phyloP scores from a whole-genome alignment of 2,888 invertebrate species.

The Aethes cnicana region DNA sequence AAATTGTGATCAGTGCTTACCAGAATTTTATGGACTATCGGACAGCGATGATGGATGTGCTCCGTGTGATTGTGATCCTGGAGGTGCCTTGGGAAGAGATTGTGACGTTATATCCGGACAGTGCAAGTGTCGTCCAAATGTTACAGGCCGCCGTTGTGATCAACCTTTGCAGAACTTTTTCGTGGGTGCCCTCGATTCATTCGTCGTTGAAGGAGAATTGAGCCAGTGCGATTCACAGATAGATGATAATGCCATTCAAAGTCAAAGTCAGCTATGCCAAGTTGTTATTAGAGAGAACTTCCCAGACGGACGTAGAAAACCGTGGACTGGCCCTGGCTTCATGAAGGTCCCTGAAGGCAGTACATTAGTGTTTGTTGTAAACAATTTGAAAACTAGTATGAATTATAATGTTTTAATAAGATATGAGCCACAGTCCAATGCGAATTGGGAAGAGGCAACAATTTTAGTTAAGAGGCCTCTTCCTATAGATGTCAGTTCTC shows the following conservation, averaged over 20 bases:
- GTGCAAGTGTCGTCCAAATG: conserved; percentile 92
- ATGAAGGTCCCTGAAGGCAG: conserved; percentile 93
- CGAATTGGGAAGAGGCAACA: conserved; percentile 93
- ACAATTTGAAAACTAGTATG: conserved; percentile 91
- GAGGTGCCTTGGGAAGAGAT: conserved; percentile 94
- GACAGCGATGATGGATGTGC: conserved; percentile 96
- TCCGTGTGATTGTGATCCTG: conserved; percentile 96
- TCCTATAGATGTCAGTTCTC: conserved; percentile 88
- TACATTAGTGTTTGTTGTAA: conserved; percentile 90
- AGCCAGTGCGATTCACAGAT: conserved; percentile 75
- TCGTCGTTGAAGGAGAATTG: conserved; percentile 95
- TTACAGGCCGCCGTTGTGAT: conserved; percentile 93
- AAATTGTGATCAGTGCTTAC: conserved; percentile 97
- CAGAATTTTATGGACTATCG: conserved; percentile 95
- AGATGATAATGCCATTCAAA: conserved; percentile 76
- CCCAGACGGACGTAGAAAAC: conserved; percentile 87
- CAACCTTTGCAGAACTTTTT: conserved; percentile 95
- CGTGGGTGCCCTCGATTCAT: conserved; percentile 92
- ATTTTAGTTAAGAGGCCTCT: conserved; percentile 90
- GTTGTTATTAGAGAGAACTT: conserved; percentile 91
- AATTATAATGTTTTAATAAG: conserved; percentile 94
- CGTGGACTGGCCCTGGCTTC: conserved; percentile 97
- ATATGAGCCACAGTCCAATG: conserved; percentile 94
- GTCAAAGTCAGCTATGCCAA: conserved; percentile 90
- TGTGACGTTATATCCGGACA: conserved; percentile 97